Evolutionary conservation across 2,797 vertebrate species (phyloP).

Genomic region (Capromys pilorides): DNA sequence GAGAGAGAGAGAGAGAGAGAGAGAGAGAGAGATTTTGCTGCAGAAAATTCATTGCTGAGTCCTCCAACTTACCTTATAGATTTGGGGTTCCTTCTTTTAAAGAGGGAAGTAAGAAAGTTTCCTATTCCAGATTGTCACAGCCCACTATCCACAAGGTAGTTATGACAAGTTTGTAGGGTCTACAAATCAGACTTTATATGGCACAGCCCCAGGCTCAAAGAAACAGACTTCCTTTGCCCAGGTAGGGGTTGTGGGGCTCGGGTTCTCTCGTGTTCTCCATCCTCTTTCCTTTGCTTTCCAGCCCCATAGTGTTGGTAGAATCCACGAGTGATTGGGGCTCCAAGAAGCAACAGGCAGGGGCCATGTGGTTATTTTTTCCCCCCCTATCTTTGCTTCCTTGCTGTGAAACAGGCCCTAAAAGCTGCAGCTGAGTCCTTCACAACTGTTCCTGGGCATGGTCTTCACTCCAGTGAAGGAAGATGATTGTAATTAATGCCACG

Average conservation of each 20-base stretch:
- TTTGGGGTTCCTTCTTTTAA: conserved; percentile 74
- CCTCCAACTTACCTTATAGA: conserved; percentile 82
- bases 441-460: conserved; percentile 78
- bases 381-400: conserved; percentile 62
- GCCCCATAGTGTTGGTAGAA: conserved; percentile 26
- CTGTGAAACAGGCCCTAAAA: conserved; percentile 69
- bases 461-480: conserved; percentile 83
- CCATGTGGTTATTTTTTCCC: conserved; percentile 28
- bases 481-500: conserved; percentile 79
- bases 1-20: too few relatives aligned
- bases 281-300: conserved; percentile 68
- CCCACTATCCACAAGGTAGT: conserved; percentile 78
- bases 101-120: conserved; percentile 77
- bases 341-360: conserved; percentile 66
- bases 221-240: conserved; percentile 78
- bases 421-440: conserved; percentile 76
- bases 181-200: conserved; percentile 62
- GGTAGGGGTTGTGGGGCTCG: conserved; percentile 46
- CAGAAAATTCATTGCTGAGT: background rate
- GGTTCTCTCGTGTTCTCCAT: conserved; percentile 30
- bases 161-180: conserved; percentile 70
- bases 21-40: background rate
- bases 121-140: conserved; percentile 83
- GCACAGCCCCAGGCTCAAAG: conserved; percentile 74
- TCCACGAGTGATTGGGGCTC: conserved; percentile 71